Conservation (phyloP, 1,140 invertebrate genomes). For the Drosophila neocordata region DNA sequence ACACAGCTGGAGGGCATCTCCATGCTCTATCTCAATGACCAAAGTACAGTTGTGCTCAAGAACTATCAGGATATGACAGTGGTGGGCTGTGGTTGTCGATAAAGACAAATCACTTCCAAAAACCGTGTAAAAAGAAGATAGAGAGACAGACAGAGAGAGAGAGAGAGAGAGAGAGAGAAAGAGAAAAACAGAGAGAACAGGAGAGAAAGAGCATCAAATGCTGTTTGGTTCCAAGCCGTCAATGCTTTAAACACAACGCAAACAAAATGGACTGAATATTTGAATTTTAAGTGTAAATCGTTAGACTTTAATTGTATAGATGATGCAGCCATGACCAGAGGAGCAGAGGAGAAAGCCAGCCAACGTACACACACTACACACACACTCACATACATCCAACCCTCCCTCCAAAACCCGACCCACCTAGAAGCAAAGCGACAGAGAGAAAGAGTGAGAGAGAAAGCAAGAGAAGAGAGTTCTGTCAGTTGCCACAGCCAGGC, state of each 20-base stretch:
- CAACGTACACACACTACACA: constrained; percentile 8
- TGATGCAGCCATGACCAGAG: constrained; percentile 55
- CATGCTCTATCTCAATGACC: constrained; percentile 96
- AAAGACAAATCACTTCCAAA: constrained; percentile 63
- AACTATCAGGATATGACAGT: constrained; percentile 99
- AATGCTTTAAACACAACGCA: constrained; percentile 82
- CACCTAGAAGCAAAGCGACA: constrained; percentile 12
- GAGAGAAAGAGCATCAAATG: constrained; percentile 77
- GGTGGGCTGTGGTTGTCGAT: constrained; percentile 96
- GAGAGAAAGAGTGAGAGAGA: not conserved
- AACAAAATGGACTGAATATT: constrained; percentile 83
- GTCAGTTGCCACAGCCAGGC: constrained; percentile 68
- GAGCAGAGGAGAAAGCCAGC: not conserved
- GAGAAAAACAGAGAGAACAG: constrained; percentile 17
- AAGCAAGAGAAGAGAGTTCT: not conserved
- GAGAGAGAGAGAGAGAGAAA: constrained; percentile 11
- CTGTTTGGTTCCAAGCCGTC: constrained; percentile 81
- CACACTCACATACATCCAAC: constrained; percentile 3
- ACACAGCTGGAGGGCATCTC: constrained; percentile 94
- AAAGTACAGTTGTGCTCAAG: constrained; percentile 96
- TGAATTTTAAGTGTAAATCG: constrained; percentile 83
- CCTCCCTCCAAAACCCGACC: constrained; percentile 2
- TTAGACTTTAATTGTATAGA: constrained; percentile 78
- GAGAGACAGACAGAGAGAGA: not conserved
- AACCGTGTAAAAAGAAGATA: not conserved